Base-by-base conservation (phyloP, 2,797 vertebrate species). In the Rhadinocentrus ornatus region DNA sequence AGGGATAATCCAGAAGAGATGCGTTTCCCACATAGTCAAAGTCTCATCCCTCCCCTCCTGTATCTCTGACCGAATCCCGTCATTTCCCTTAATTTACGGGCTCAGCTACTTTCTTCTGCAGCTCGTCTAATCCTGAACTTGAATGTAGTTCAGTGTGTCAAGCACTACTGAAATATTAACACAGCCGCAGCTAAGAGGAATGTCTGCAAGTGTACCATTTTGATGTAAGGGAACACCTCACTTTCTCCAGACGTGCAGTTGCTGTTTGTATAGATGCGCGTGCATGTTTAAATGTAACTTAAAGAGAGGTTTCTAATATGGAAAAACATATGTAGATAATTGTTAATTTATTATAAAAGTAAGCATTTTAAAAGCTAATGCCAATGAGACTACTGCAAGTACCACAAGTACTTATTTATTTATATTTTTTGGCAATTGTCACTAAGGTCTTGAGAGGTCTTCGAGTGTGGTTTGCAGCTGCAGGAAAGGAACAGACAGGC, bases 101-200 rank as follows among this genome's bases (percentile, higher is more conserved):
- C 69, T 79, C 77, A 61, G 80, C 83, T 73, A 66, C 72, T 78
- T 62, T 62, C 58, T 73, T 50, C 68, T 15, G 31, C 77, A 60
- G 77, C 75, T 76, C 48, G 9, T 65, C 44, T 68, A 48, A 27
- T 66, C 32, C 48, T 73, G 77, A 68, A 44, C 65, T 78, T 22
- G 2, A 91, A 94, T 92, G 86, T 93, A 93, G 93, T 93, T 93
- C 92, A 94, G 85, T 93, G 89, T 94, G 93, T 93, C 91, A 90
- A 86, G 88, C 69, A 3, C 81, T 80, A 39, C 91, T 94, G 83
- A 93, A 94, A 94, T 93, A 94, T 94, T 93, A 92, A 93, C 86
- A 76, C 65, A 54, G 71, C 75, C 71, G 77, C 80, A 80, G 80
- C 78, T 66, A 69, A 73, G 71, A 55, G 77, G 64, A 83, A 63